Percentiles rank a stretch among this genome's conserved stretches.
Conservation (phyloP, 2,113 vertebrate species). For the Xenopus borealis region DNA sequence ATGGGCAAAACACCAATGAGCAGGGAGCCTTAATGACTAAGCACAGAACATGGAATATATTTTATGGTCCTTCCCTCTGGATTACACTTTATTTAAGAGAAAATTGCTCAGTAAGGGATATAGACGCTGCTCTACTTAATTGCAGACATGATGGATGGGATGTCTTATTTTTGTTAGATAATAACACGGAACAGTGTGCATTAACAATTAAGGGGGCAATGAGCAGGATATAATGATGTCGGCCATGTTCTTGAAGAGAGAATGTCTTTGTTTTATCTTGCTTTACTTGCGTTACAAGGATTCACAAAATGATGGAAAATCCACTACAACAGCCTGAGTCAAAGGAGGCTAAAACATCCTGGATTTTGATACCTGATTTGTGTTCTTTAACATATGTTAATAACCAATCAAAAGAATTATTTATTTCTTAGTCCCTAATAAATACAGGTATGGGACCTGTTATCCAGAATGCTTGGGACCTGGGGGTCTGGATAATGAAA, state of each 20-base stretch:
- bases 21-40: not conserved
- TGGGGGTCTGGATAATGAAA: too few species aligned
- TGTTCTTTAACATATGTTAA: too few species aligned
- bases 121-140: not conserved
- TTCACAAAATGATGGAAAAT: not conserved
- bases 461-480: too few species aligned
- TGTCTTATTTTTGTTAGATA: slow-evolving; percentile 6
- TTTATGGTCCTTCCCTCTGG: not conserved
- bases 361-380: too few species aligned
- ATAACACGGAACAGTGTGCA: not conserved
- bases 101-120: not conserved
- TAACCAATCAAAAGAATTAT: too few species aligned
- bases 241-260: not conserved
- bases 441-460: too few species aligned
- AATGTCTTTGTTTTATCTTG: not conserved
- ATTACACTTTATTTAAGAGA: not conserved
- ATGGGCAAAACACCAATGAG: too few species aligned
- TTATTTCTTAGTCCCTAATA: too few species aligned
- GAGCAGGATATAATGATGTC: not conserved
- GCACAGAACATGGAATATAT: not conserved
- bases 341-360: too few species aligned
- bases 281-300: not conserved
- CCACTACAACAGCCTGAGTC: not conserved
- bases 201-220: not conserved
- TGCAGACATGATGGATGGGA: not conserved